Evolutionary conservation across 2,797 vertebrate species (phyloP), one percentile per base, ranked within the genome.

Genomic region (Halcyon leucocephala): DNA sequence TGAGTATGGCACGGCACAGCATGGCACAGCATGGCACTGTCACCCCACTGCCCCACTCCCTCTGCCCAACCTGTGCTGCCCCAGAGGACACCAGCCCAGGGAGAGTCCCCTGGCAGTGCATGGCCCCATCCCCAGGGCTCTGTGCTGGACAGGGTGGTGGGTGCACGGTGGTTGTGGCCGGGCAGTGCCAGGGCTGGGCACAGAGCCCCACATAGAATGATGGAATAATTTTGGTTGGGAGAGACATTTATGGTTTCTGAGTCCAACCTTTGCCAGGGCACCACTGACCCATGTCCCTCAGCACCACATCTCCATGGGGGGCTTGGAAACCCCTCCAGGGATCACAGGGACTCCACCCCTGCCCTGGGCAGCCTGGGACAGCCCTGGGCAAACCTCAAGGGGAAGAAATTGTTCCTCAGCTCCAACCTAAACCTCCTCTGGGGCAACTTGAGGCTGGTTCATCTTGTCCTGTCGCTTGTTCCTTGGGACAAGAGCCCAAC

Each of bases 1-100:
- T 99, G 98, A 95, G 99, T 97, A 67, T 18, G 22, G 42, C 22
- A 26, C 6, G 29, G 52, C 52, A 54, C 52, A 18, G 51, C 48
- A 55, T 4, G 48, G 48, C 52, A 54, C 51, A 11, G 51, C 48
- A 42, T 3, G 48, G 48, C 46, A 48, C 48, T 0, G 21, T n/a
- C 64, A 20, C 31, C 24, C 35, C 49, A 51, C 49, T 51, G 49
- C 49, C 48, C 48, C 48, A 0, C 14, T 25, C 37, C 29, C 52
- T 13, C 61, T 49, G 54, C 74, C 62, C 69, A 9, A 5, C 54
- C 67, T 5, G 16, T 35, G 25, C 65, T 6, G 0, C 46, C 33
- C 18, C 1, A 3, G 8, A 28, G 42, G 54, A 24, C 61, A 17
- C 21, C 5, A 51, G 18, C 37, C 71, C 44, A 8, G 25, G 13